Evolutionary conservation across 2,113 vertebrate species (phyloP), one percentile per base, ranked within the genome.

Genomic region (Campylorhamphus procurvoides): DNA sequence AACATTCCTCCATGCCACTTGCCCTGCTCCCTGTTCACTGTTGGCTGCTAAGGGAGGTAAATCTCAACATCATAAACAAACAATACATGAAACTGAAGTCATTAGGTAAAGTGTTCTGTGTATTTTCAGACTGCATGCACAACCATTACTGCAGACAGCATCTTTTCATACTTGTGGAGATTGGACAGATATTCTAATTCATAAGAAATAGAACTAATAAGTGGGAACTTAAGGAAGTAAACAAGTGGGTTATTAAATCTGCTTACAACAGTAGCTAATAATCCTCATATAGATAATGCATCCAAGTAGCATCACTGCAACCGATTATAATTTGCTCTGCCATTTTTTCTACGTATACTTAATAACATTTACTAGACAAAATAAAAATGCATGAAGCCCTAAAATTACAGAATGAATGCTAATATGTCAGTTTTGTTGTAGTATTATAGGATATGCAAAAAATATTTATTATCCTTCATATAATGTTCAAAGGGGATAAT

Each of bases 191-290:
- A 92, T 85, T 93, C 90, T 80, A 74, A 93, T 64, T 81, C 47
- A 33, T 71, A 75, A 88, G 55, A 78, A 90, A 89, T 56, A 35
- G 80, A 91, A 71, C 46, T 93, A 93, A 94, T 89, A 84, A 92
- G 56, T 3, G 8, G 76, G 52, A 92, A 94, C 55, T 58, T 89
- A 75, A 64, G 63, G 82, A 96, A 96, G 78, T 59, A 89, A 95
- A 94, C 60, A 89, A 91, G 58, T 29, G 69, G 42, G 22, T 92
- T 93, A 95, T 93, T 94, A 88, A 73, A 90, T 91, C 68, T 90
- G 35, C 52, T 86, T 74, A 89, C 0, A 5, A 86, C 67, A 90
- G 77, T 62, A 78, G 63, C 76, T 93, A 87, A 96, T 84, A 93
- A 89, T 81, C 44, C 50, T 73, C 44, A 82, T 52, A 64, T 9